Evolutionary conservation across 2,888 invertebrate genomes (phyloP), one percentile per base, ranked within the genome.

Genomic region (Tetranychus piercei): DNA sequence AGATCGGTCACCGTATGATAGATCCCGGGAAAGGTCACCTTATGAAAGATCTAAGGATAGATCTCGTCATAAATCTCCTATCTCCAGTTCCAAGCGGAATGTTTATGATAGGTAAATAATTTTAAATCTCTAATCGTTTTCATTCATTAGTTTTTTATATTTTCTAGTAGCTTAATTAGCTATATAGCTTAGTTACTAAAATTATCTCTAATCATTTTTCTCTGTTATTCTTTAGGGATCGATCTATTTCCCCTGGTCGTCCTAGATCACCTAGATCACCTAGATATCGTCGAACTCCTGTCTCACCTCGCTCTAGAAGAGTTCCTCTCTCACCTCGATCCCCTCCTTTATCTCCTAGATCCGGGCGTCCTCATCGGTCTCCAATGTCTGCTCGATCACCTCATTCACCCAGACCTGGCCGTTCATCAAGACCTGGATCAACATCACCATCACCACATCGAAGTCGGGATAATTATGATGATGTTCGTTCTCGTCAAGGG

Each of bases 221-320:
- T 69, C 69, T 22, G 20, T 9, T 69, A 6, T 69, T 22, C 9
- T 55, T 55, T 3, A 55, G 55, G 55, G 55, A 55, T 55, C 55
- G 55, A 20, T 67, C 67, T 22, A n/a, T 11, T 4, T 67, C 67
- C 20, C 67, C 67, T 18, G 15, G 11, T 6, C 9, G 22, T 18
- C 67, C 67, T 18, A 71, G 34, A 44, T 44, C 74, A 74, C 34
- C 74, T 15, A 44, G 45, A 71, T 72, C 74, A 20, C 71, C 74
- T 8, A 55, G 55, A 55, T 55, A 55, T 15, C 55, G 55, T 15
- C 3, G 55, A 2, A 55, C 72, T 43, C 72, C 23, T 11, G 18
- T 20, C 20, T 45, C 72, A 1, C 73, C 66, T 15, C 20, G 69
- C 11, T 20, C 69, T 23, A 69, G 69, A 23, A 20, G 69, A 11